These are phyloP conservation scores for Sturmia bella DNA, from an alignment of 2,888 invertebrate genomes.

Conservation along the genomic window DNA sequence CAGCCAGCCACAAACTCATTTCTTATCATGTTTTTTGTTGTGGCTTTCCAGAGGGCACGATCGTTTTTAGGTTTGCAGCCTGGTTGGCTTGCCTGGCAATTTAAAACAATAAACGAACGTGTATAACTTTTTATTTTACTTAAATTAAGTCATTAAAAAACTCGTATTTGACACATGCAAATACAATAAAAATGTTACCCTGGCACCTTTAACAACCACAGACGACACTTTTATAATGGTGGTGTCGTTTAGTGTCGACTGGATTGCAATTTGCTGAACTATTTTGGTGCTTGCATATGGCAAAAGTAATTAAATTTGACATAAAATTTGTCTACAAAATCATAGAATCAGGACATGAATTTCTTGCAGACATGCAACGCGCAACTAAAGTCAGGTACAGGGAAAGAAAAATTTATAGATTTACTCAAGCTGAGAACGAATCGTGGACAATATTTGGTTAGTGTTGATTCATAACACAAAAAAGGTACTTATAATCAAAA, in stretches of 20 bases:
- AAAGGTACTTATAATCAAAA: too few species aligned
- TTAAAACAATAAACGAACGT: slow-evolving; percentile 79
- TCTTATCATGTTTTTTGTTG: slow-evolving; percentile 25
- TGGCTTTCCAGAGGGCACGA: slow-evolving; percentile 53
- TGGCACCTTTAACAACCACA: slow-evolving; percentile 31
- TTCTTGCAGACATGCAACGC: slow-evolving; percentile 14
- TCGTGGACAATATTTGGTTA: too few species aligned
- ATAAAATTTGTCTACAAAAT: slow-evolving; percentile 61
- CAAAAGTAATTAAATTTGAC: slow-evolving; percentile 64
- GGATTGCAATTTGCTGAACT: slow-evolving; percentile 42
- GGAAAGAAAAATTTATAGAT: not conserved
- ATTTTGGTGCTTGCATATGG: slow-evolving; percentile 28
- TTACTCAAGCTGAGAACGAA: too few species aligned
- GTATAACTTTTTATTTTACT: slow-evolving; percentile 79
- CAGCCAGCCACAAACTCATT: slow-evolving; percentile 40
- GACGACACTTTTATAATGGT: slow-evolving; percentile 17
- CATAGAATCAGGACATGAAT: slow-evolving; percentile 46
- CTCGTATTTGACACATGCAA: slow-evolving; percentile 66
- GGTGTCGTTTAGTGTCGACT: slow-evolving; percentile 33
- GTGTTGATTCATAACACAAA: too few species aligned
- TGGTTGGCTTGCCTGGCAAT: slow-evolving; percentile 41
- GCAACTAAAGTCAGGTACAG: not conserved
- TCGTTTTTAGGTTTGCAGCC: slow-evolving; percentile 28
- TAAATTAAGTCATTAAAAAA: slow-evolving; percentile 81
- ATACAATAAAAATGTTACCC: slow-evolving; percentile 26